Base-by-base conservation (phyloP, 2,888 invertebrate species). In the Netelia inedita region DNA sequence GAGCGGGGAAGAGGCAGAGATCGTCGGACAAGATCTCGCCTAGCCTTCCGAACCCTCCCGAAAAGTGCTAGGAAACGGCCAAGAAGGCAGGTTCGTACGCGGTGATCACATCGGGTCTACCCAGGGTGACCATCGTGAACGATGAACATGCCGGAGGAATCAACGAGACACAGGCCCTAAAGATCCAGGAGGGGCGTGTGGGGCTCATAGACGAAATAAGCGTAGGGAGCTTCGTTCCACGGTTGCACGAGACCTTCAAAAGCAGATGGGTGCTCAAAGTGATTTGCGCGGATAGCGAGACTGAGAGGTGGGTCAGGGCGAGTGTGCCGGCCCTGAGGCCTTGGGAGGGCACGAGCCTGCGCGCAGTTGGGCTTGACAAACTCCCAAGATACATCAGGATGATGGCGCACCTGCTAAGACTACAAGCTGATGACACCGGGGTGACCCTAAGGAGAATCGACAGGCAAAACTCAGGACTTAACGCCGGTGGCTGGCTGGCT, bases 401-500 rank as follows among this genome's bases (percentile, higher is more conserved):
- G 46, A 55, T 57, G 53, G 65, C 75, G 53, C 35, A 21, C 23
- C 14, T 75, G 1, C 75, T 35, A 1, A 57, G 59, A n/a, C 41
- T 55, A 9, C 41, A 35, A 11, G 19, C 55, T 1, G 21, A 28
- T 1, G 68, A 65, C n/a, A 76, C 66, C 6, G 19, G 19, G 35
- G 43, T 82, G 71, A 55, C 79, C 41, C 50, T 87, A 19, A 10
- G 75, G 21, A 79, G 83, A 23, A 73, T 87, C 53, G 80, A 74
- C 11, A 57, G 65, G 21, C 85, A 82, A 6, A 86, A 83, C 53
- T 16, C 82, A 11, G 84, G 86, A 8, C 61, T 87, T 16, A 71
- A 71, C 53, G 73, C 85, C 1, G 16, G 76, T 79, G 55, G 79
- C 5, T 86, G 85, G 85, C 82, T 80, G 46, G 55, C 72, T 59